Evolutionary conservation across 1,140 invertebrate genomes (phyloP).

Genomic region (Theocolax elegans): DNA sequence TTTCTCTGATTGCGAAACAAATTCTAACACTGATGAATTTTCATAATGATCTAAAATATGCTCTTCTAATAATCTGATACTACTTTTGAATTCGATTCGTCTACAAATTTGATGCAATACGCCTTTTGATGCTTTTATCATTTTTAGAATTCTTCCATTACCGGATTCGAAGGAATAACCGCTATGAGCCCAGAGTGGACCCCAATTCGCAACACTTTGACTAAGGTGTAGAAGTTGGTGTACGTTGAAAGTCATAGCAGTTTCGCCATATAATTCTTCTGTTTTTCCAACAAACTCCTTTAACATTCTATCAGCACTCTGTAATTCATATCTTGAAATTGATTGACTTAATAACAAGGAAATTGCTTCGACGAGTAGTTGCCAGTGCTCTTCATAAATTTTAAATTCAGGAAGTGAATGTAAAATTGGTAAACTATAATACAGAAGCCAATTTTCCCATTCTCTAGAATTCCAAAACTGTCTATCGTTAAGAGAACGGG

Average conservation of each 20-base stretch:
- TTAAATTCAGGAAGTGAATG: neutral
- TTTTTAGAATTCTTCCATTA: slow-evolving; percentile 31
- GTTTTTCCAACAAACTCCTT: slow-evolving; percentile 12
- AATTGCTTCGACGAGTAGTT: slow-evolving; percentile 24
- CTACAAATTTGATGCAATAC: slow-evolving; percentile 41
- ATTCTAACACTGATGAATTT: too few relatives aligned
- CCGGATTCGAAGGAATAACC: slow-evolving; percentile 38
- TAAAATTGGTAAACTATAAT: slow-evolving; percentile 37
- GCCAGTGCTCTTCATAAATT: slow-evolving; percentile 28
- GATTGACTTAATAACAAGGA: slow-evolving; percentile 21
- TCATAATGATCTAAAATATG: too few relatives aligned
- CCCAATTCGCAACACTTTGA: slow-evolving; percentile 40
- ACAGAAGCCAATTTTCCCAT: slow-evolving; percentile 38
- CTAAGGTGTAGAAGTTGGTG: slow-evolving; percentile 37
- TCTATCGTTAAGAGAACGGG: slow-evolving; percentile 10
- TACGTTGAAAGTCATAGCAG: slow-evolving; percentile 38
- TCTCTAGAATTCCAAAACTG: slow-evolving; percentile 35
- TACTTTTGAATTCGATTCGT: too few relatives aligned
- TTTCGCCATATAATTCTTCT: slow-evolving; percentile 22
- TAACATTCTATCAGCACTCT: neutral
- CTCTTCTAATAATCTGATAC: too few relatives aligned
- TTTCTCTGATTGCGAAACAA: too few relatives aligned
- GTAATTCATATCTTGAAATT: slow-evolving; percentile 26
- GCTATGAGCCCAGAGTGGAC: slow-evolving; percentile 38
- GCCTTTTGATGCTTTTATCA: slow-evolving; percentile 39